phyloP scores from a whole-genome alignment of 2,113 vertebrate genomes.

The Parus major region DNA sequence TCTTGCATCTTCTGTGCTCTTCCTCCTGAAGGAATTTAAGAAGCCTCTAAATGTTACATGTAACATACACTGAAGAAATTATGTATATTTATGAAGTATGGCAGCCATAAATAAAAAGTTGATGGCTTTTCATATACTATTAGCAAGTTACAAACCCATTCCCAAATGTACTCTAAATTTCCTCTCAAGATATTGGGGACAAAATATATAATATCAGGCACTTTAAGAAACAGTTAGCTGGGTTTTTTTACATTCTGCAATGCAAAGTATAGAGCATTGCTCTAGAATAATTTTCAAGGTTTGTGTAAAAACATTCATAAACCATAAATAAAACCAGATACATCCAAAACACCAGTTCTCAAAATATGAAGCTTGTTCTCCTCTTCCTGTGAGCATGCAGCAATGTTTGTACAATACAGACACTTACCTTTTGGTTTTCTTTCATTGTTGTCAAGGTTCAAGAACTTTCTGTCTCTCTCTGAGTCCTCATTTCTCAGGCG shows the following conservation, averaged over 20 bases:
- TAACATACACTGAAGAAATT: not conserved
- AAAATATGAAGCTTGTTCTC: not conserved
- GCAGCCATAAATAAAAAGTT: not conserved
- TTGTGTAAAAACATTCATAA: not conserved
- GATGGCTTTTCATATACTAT: not conserved
- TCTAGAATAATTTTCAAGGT: not conserved
- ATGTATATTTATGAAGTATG: not conserved
- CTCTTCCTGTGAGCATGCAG: not conserved
- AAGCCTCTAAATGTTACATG: not conserved
- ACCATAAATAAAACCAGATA: not conserved
- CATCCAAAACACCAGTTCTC: not conserved
- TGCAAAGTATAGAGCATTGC: not conserved
- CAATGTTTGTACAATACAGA: not conserved
- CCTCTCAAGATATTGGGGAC: not conserved
- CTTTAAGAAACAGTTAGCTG: not conserved
- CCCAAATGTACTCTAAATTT: not conserved
- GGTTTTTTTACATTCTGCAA: not conserved
- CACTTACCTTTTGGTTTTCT: slow-evolving; percentile 86
- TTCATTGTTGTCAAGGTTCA: slow-evolving; percentile 74
- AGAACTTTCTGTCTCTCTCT: slow-evolving; percentile 76
- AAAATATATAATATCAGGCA: not conserved
- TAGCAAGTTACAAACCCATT: not conserved
- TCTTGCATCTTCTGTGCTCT: slow-evolving; percentile 21
- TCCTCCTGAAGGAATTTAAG: slow-evolving; percentile 31
- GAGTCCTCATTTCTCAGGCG: slow-evolving; percentile 82